Evolutionary conservation across 1,140 invertebrate genomes (phyloP).

Genomic region (Neodiprion fabricii): DNA sequence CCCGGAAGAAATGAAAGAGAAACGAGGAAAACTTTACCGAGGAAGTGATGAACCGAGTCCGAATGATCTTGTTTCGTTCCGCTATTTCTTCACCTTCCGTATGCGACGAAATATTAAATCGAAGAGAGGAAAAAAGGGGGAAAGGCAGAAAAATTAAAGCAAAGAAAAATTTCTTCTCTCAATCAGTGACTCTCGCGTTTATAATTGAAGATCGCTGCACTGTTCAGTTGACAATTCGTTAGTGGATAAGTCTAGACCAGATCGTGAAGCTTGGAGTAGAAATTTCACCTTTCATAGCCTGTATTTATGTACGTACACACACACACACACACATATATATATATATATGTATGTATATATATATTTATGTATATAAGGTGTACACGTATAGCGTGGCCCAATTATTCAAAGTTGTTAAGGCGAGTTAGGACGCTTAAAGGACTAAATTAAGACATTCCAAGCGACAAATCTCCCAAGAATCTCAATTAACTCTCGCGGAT

Average conservation of each 20-base stretch:
- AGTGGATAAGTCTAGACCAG: no score
- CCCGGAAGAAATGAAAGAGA: conserved; percentile 8
- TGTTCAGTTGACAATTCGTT: no score
- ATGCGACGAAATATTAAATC: no score
- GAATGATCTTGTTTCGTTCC: no score
- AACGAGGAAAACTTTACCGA: conserved; percentile 25
- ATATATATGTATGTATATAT: no score
- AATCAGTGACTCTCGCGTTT: not conserved
- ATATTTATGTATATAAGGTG: not conserved
- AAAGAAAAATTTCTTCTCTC: no score
- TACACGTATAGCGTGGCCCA: conserved; percentile 52
- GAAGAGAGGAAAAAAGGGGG: no score
- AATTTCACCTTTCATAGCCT: not conserved
- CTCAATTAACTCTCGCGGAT: conserved; percentile 60
- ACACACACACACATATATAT: no score
- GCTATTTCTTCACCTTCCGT: no score
- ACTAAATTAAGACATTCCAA: conserved; percentile 65
- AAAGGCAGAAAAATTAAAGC: no score
- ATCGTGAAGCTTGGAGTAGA: not conserved
- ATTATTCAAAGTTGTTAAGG: conserved; percentile 64
- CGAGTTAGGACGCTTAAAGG: conserved; percentile 61
- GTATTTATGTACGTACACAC: no score
- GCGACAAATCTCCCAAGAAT: conserved; percentile 64
- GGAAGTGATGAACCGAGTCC: no score
- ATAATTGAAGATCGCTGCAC: not conserved